Evolutionary conservation across 2,113 vertebrate genomes (phyloP).

Genomic region (Irena cyanogastra): DNA sequence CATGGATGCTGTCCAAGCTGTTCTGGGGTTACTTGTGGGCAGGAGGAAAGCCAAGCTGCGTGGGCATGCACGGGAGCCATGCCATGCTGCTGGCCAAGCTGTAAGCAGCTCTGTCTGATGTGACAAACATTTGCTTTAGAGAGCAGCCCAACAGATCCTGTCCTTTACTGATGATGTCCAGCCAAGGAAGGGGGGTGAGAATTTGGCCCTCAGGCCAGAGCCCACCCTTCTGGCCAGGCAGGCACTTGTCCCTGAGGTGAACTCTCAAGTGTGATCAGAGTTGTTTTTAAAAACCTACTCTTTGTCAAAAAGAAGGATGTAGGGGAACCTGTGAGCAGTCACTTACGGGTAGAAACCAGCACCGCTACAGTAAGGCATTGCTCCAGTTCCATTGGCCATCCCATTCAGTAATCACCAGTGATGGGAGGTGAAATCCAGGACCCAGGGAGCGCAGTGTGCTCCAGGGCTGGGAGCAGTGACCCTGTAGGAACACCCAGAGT

Average conservation of each 20-base stretch:
- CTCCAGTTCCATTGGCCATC: background rate
- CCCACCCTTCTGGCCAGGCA: background rate
- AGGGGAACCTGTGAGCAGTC: background rate
- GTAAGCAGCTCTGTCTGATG: background rate
- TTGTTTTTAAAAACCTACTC: background rate
- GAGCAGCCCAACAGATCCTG: background rate
- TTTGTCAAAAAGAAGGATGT: background rate
- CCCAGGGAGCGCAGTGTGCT: background rate
- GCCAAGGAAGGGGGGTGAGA: background rate
- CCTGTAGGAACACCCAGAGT: background rate
- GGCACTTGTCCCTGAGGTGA: background rate
- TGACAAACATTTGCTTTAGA: background rate
- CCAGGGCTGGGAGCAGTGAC: background rate
- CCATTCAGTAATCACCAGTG: background rate
- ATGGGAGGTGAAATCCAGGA: background rate
- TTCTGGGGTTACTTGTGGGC: background rate
- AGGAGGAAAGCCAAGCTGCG: background rate
- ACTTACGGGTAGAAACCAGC: background rate
- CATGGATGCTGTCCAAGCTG: background rate
- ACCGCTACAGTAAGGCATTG: rapidly evolving
- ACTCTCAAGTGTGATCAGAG: background rate
- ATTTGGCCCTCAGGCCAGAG: background rate
- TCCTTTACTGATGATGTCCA: rapidly evolving
- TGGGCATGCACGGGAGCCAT: background rate
- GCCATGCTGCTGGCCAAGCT: background rate